Conservation (phyloP, 2,888 invertebrate species). For the Plagodis dolabraria region DNA sequence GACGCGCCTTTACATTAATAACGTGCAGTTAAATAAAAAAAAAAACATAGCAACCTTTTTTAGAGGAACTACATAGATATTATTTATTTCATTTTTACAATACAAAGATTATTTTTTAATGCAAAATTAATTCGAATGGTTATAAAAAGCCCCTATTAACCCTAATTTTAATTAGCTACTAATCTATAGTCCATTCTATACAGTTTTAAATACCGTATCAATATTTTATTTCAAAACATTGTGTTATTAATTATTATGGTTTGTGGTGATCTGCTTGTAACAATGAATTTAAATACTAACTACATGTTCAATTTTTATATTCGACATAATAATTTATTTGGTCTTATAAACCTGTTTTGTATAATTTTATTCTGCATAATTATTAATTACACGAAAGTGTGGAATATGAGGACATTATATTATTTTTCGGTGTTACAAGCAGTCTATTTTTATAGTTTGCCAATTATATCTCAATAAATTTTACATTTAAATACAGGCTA, state of each 20-base stretch:
- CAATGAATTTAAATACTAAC: slow-evolving; percentile 1
- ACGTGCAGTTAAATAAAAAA: slow-evolving; percentile 47
- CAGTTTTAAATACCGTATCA: slow-evolving; percentile 38
- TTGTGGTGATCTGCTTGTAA: slow-evolving; percentile 12
- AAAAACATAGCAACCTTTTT: slow-evolving; percentile 48
- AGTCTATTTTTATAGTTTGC: slow-evolving; percentile 9
- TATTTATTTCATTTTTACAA: slow-evolving; percentile 31
- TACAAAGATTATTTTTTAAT: slow-evolving; percentile 26
- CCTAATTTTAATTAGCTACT: slow-evolving; percentile 76
- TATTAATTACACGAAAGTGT: not conserved
- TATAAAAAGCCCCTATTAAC: slow-evolving; percentile 70
- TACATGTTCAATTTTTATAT: slow-evolving; percentile 1
- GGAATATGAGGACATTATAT: not conserved
- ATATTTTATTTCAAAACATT: slow-evolving; percentile 23
- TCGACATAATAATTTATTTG: slow-evolving; percentile 1
- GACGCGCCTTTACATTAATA: slow-evolving; percentile 37
- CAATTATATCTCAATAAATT: slow-evolving; percentile 20
- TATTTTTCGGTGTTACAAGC: slow-evolving; percentile 15
- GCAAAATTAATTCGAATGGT: slow-evolving; percentile 32
- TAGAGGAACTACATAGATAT: slow-evolving; percentile 52
- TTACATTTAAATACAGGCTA: slow-evolving; percentile 12
- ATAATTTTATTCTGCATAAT: not conserved
- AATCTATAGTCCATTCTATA: slow-evolving; percentile 72
- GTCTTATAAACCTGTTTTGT: slow-evolving; percentile 1
- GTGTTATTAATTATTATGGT: slow-evolving; percentile 7